Percentiles rank a stretch among this genome's conserved stretches.
These are phyloP conservation scores for Trachymyrmex septentrionalis DNA, from an alignment of 1,140 invertebrate genomes.

Conservation along the genomic window DNA sequence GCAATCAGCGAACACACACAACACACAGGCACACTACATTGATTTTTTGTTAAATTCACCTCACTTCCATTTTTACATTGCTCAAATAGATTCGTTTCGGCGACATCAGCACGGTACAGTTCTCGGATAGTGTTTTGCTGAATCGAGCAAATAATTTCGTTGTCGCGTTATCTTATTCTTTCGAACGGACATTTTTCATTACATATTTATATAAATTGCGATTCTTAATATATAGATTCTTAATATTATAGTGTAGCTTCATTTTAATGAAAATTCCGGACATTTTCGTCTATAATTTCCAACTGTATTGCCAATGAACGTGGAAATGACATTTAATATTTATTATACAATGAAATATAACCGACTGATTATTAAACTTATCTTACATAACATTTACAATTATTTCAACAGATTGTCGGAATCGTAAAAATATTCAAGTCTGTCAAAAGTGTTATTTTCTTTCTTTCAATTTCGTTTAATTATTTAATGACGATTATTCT, in stretches of 20 bases:
- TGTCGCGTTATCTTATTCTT: conserved; percentile 25
- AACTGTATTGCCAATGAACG: background rate
- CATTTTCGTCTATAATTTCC: conserved; percentile 34
- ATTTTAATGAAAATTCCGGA: conserved; percentile 41
- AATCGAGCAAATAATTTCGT: conserved; percentile 36
- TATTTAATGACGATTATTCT: background rate
- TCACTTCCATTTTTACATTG: background rate
- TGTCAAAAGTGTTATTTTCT: background rate
- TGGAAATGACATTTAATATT: conserved; percentile 13
- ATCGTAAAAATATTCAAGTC: background rate
- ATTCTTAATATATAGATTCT: too few relatives aligned
- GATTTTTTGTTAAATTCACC: background rate
- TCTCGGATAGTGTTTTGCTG: background rate
- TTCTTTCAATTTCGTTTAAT: background rate
- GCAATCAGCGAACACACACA: background rate
- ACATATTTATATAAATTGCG: conserved; percentile 26
- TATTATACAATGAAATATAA: background rate
- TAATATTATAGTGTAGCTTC: conserved; percentile 26
- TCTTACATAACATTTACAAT: background rate
- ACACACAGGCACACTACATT: background rate
- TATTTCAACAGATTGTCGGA: background rate
- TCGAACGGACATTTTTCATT: conserved; percentile 1
- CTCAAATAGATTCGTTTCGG: background rate
- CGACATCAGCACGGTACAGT: too few relatives aligned
- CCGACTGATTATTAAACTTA: background rate